phyloP scores from a whole-genome alignment of 2,113 vertebrate species.

The Delphinus delphis region DNA sequence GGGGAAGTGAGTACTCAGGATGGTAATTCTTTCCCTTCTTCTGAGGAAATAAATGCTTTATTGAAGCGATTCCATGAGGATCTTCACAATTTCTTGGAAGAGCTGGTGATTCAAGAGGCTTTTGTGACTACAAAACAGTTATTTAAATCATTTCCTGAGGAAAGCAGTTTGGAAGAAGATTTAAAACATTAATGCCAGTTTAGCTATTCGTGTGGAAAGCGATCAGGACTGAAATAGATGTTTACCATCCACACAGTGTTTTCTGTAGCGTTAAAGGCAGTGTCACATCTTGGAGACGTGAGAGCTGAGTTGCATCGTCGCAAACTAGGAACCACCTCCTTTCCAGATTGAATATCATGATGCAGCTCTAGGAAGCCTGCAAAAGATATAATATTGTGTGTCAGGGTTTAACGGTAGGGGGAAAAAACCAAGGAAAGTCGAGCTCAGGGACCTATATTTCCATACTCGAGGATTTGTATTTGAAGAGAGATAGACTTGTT shows the following conservation, averaged over 20 bases:
- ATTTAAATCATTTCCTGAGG: constrained; percentile 61
- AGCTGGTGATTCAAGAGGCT: constrained; percentile 58
- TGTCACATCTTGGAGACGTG: accelerated
- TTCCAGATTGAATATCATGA: neutral
- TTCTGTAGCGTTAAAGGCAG: neutral
- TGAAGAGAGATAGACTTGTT: neutral
- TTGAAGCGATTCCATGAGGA: constrained; percentile 53
- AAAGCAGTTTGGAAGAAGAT: constrained; percentile 51
- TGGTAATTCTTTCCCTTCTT: constrained; percentile 29
- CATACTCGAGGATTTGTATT: neutral
- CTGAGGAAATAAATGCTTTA: constrained; percentile 58
- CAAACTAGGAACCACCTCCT: neutral
- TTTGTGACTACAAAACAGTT: constrained; percentile 56
- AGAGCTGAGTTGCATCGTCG: accelerated
- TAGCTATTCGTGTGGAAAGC: neutral
- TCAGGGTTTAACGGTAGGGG: neutral
- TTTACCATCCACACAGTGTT: neutral
- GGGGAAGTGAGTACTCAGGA: constrained; percentile 42
- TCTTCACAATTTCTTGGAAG: constrained; percentile 66
- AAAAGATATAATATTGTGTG: neutral
- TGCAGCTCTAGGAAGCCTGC: neutral
- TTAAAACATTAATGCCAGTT: neutral
- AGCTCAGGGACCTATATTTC: neutral
- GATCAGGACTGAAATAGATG: neutral
- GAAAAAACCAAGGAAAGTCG: neutral